Base-by-base conservation (phyloP, 92 coral and sea anemone genomes). In the Paramuricea clavata region DNA sequence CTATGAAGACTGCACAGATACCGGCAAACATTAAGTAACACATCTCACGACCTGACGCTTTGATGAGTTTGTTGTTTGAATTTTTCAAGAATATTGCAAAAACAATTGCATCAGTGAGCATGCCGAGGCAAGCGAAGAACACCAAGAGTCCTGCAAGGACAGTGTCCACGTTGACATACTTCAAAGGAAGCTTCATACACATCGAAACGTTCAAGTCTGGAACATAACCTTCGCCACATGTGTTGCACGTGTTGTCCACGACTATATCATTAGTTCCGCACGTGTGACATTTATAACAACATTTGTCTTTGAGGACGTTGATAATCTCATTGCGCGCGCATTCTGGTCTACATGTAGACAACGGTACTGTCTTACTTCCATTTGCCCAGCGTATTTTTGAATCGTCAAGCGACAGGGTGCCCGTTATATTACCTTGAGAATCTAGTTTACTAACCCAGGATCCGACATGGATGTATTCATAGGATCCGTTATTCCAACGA, bases 11-110 rank as follows among this genome's bases (percentile, higher is more conserved):
- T 19, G 60, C 27, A 44, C 70, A 31, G 13, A 88, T 82, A 13
- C 91, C 91, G 15, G 31, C 30, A 21, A 88, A 86, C 15, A 88
- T 79, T 25, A 88, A 79, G 10, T 71, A 22, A 0, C 87, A 73
- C 50, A 88, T 85, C 54, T 88, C 91, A 8, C 91, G 87, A 27
- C 91, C 91, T 3, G 87, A 79, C 28, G 91, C 91, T 67, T 88
- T 88, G 22, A 88, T 82, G 16, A 88, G 77, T 1, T 80, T 78
- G 13, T 88, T 78, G 25, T 62, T 41, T 10, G 83, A 82, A 77
- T 88, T 67, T 56, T 60, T 91, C 17, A 89, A 47, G 69, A 91
- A 95, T 49, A 57, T 73, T 25, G 74, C 27, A 62, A 82, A 83
- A 28, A 88, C 70, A 50, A 82, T 52, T 13, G 69, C 69, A 22